These are phyloP conservation scores for Manis javanica DNA, from an alignment of 2,797 vertebrate genomes.

Conservation along the genomic window DNA sequence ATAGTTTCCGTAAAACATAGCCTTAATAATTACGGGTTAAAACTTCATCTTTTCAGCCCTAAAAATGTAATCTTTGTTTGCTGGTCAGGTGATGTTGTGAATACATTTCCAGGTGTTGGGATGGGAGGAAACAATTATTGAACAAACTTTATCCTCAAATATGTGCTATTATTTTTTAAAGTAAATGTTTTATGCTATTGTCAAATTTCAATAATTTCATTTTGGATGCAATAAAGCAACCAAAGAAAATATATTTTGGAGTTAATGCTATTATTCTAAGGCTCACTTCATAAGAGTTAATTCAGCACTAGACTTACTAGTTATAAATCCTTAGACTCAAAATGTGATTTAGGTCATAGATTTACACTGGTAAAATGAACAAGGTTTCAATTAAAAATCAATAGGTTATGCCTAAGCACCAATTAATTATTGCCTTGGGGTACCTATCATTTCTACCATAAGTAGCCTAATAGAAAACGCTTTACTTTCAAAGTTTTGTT, in stretches of 20 bases:
- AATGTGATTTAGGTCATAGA: slow-evolving; percentile 64
- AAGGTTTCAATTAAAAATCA: slow-evolving; percentile 72
- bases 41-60: slow-evolving; percentile 27
- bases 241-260: slow-evolving; percentile 34
- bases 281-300: slow-evolving; percentile 65
- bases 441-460: slow-evolving; percentile 47
- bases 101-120: slow-evolving; percentile 55
- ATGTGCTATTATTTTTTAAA: slow-evolving; percentile 41
- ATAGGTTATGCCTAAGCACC: slow-evolving; percentile 46
- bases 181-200: neutral
- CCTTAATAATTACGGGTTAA: slow-evolving; percentile 19
- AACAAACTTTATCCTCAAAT: slow-evolving; percentile 48
- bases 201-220: slow-evolving; percentile 62
- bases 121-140: slow-evolving; percentile 41
- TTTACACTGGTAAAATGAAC: slow-evolving; percentile 67
- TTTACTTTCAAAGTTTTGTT: slow-evolving; percentile 66
- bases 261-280: slow-evolving; percentile 61
- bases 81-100: neutral
- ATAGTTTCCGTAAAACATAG: slow-evolving; percentile 10
- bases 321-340: slow-evolving; percentile 62
- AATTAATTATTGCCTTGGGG: slow-evolving; percentile 54
- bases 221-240: slow-evolving; percentile 29
- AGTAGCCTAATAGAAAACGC: slow-evolving; percentile 63
- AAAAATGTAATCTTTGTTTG: slow-evolving; percentile 50
- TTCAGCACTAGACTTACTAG: slow-evolving; percentile 54